Conservation (phyloP, 2,113 vertebrate genomes). For the Uropsilus gracilis region DNA sequence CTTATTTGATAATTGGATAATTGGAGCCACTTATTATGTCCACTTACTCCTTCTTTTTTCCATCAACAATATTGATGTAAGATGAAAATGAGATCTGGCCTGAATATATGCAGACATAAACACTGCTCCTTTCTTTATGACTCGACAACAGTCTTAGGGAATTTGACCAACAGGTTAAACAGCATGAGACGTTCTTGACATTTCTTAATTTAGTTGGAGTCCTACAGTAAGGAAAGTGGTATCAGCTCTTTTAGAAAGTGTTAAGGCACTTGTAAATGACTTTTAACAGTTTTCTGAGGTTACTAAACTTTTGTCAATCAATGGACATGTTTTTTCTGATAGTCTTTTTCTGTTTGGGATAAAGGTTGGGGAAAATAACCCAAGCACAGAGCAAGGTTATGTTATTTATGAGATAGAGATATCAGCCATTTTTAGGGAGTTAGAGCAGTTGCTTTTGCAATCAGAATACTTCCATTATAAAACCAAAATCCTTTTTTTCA, state of each 20-base stretch:
- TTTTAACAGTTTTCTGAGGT: neutral
- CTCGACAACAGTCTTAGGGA: neutral
- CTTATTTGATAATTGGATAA: no score
- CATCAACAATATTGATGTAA: neutral
- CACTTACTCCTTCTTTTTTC: neutral
- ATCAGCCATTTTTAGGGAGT: neutral
- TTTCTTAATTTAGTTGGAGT: neutral
- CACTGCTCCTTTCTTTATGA: neutral
- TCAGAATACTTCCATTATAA: neutral
- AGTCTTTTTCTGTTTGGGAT: neutral
- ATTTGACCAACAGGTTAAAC: neutral
- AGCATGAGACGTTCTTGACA: neutral
- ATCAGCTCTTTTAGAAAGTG: neutral
- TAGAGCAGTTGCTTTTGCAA: neutral
- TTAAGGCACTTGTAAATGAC: neutral
- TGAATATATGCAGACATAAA: neutral
- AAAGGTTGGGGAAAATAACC: neutral
- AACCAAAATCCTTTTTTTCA: neutral
- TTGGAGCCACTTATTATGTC: neutral
- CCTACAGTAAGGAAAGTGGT: neutral
- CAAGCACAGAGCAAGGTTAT: neutral
- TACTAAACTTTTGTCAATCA: neutral
- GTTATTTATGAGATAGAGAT: neutral
- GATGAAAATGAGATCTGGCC: neutral
- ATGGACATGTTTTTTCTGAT: neutral